Evolutionary conservation across 2,888 invertebrate genomes (phyloP).

Genomic region (Ecdyonurus torrentis): DNA sequence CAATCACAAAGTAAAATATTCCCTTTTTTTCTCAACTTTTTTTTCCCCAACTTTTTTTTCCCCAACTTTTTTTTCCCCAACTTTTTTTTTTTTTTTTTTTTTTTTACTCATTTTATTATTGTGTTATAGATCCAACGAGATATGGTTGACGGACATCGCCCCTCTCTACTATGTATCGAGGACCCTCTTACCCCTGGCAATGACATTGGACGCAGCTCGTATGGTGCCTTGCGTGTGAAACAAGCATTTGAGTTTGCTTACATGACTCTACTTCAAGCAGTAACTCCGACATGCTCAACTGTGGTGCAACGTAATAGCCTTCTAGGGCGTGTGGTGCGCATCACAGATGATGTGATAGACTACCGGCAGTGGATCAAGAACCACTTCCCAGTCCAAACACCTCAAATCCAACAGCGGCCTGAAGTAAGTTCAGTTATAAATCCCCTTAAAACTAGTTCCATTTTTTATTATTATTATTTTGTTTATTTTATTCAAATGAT

Average conservation of each 20-base stretch:
- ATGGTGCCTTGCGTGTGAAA: constrained; percentile 78
- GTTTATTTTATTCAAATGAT: no score
- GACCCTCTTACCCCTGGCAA: constrained; percentile 93
- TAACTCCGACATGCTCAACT: constrained; percentile 18
- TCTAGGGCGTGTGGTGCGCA: constrained; percentile 78
- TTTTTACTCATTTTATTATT: neutral
- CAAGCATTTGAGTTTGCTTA: constrained; percentile 96
- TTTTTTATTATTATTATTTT: no score
- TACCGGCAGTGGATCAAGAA: constrained; percentile 51
- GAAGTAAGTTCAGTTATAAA: neutral
- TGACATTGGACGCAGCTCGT: constrained; percentile 95
- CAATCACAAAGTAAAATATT: no score
- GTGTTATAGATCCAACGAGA: constrained; percentile 52
- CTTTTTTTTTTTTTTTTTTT: neutral
- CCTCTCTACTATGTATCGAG: constrained; percentile 90
- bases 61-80: neutral
- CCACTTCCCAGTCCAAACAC: neutral
- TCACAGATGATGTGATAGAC: constrained; percentile 80
- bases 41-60: no score
- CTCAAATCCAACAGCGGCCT: neutral
- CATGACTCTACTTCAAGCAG: constrained; percentile 61
- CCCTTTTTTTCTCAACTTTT: no score
- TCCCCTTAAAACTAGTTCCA: neutral
- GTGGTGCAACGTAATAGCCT: constrained; percentile 34
- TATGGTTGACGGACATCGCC: constrained; percentile 87